Base-by-base conservation (phyloP, 1,140 invertebrate genomes). In the Ceratina australensis region DNA sequence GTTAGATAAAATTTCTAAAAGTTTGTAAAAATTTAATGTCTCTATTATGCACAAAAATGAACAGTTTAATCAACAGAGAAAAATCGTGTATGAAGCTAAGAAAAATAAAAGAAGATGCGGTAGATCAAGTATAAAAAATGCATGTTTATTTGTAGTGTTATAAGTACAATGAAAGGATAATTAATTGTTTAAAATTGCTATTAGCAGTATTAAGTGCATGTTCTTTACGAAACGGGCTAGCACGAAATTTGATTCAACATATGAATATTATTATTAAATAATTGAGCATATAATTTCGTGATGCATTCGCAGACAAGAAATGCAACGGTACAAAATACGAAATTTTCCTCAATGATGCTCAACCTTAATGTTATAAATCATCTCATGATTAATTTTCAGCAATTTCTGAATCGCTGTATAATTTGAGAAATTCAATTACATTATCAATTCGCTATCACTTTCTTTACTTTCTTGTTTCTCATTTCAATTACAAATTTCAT, bases 111-210 rank as follows among this genome's bases (percentile, higher is more conserved):
- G 10, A n/a, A 3, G 49, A 78, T 42, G 13, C 26, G 22, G 18
- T 47, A 42, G 57, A 72, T 54, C 67, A 84, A 79, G 73, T 85
- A 84, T 84, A 84, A 85, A 84, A 85, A 84, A 85, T 85, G 82
- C 83, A 81, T 63, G 72, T 85, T 85, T 85, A 85, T 85, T 85
- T 82, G 83, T 72, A 81, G 79, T 78, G 80, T 84, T 81, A 78
- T 85, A 85, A 85, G 84, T 84, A 85, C 83, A 84, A 56, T 84
- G 63, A 81, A 81, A 72, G 49, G 71, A 26, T 78, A 78, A 63
- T 83, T 61, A 78, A 75, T 68, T 74, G 0, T 57, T 20, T 68
- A 84, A 80, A 65, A 84, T 68, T 52, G 68, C 71, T 49, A 18
- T 68, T 74, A 73, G 78, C 61, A 42, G 74, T 61, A n/a, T 22